Evolutionary conservation across 2,113 vertebrate species (phyloP).

Genomic region (Hyperoodon ampullatus): DNA sequence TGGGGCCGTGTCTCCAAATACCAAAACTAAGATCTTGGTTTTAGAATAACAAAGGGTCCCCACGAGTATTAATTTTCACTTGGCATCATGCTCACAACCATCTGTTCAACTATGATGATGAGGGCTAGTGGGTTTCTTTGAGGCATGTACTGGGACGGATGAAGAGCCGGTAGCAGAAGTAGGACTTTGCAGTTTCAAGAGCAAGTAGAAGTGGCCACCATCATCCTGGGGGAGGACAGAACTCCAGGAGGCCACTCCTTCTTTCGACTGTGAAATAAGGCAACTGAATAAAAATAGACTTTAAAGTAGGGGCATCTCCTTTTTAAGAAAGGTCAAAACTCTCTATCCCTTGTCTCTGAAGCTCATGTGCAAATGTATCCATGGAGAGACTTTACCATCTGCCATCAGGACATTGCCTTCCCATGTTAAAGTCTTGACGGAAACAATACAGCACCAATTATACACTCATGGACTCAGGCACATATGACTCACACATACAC

Average conservation of each 20-base stretch:
- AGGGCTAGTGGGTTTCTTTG: slow-evolving; percentile 60
- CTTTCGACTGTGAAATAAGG: neutral
- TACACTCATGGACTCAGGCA: neutral
- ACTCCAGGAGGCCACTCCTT: neutral
- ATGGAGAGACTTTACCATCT: neutral
- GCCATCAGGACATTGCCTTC: neutral
- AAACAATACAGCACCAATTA: neutral
- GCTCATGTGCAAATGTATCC: neutral
- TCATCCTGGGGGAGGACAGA: neutral
- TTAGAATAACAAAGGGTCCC: slow-evolving; percentile 48
- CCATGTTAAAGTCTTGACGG: neutral
- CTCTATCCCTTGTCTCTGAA: neutral
- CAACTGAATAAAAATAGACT: neutral
- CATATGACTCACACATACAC: too few species aligned
- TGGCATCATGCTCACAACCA: slow-evolving; percentile 58
- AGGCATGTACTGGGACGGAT: neutral
- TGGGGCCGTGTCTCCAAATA: slow-evolving; percentile 19
- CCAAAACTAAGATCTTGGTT: slow-evolving; percentile 40
- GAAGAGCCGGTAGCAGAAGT: neutral
- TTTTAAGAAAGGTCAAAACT: neutral
- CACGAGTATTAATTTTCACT: slow-evolving; percentile 64
- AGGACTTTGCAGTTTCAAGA: neutral
- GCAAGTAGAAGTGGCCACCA: neutral
- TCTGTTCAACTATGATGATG: slow-evolving; percentile 67
- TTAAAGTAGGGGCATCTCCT: neutral